Percentiles rank a stretch among this genome's conserved stretches.
phyloP scores from a whole-genome alignment of 2,888 invertebrate species.

The Trichogramma evanescens region DNA sequence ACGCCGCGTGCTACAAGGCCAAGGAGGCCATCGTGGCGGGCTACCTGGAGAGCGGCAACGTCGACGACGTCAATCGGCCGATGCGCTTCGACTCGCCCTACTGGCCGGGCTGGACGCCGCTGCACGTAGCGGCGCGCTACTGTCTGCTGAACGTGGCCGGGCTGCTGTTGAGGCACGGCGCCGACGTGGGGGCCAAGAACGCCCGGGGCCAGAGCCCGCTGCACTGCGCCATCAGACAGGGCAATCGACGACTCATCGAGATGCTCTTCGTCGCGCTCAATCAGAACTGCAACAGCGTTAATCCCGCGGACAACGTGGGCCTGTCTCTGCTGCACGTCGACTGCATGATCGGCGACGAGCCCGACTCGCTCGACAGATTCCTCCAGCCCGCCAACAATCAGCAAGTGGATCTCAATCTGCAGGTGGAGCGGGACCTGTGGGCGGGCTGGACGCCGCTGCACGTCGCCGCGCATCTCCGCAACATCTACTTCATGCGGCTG shows the following conservation, averaged over 20 bases:
- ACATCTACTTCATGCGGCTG: neutral
- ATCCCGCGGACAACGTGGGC: neutral
- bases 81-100: neutral
- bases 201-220: neutral
- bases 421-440: neutral
- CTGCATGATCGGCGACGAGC: neutral
- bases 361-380: neutral
- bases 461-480: neutral
- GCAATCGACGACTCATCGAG: neutral
- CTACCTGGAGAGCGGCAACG: neutral
- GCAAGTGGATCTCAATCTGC: neutral
- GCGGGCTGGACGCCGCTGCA: constrained; percentile 9
- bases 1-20: constrained; percentile 1
- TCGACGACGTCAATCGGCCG: neutral
- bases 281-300: neutral
- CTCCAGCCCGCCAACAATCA: neutral
- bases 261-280: neutral
- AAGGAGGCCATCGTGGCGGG: neutral
- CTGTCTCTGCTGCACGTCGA: neutral
- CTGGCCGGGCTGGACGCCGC: constrained; percentile 4
- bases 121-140: constrained; percentile 1
- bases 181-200: neutral
- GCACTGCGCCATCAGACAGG: neutral
- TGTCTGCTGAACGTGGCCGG: neutral
- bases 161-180: neutral